Percentiles rank a stretch among this genome's conserved stretches.
phyloP scores from a whole-genome alignment of 2,888 invertebrate genomes.

The Odontocerum albicorne region DNA sequence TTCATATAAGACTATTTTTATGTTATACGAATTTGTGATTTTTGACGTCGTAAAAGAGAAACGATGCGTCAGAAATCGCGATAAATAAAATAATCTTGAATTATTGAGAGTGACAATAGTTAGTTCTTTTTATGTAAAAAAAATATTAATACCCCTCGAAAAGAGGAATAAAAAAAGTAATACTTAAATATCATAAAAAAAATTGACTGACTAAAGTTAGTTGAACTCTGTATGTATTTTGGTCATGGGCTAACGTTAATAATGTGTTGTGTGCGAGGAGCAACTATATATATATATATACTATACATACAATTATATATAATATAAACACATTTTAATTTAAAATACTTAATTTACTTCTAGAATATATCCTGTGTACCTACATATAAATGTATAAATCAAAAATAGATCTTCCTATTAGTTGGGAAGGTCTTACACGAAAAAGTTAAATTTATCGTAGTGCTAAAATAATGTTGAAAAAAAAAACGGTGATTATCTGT shows the following conservation, averaged over 20 bases:
- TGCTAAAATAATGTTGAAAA: slow-evolving; percentile 23
- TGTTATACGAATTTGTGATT: too few relatives aligned
- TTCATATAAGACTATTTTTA: too few relatives aligned
- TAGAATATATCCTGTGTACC: slow-evolving; percentile 34
- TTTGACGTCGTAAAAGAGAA: too few relatives aligned
- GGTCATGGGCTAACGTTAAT: slow-evolving; percentile 4
- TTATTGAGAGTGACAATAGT: background rate
- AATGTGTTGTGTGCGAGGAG: slow-evolving; percentile 5
- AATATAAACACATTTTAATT: slow-evolving; percentile 29
- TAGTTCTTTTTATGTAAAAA: background rate
- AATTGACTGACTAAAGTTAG: slow-evolving; percentile 17
- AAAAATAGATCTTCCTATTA: slow-evolving; percentile 17
- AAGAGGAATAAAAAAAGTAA: slow-evolving; percentile 11
- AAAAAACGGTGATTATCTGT: slow-evolving; percentile 20
- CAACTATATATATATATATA: slow-evolving; percentile 11
- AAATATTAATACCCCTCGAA: slow-evolving; percentile 8
- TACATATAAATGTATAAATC: slow-evolving; percentile 33
- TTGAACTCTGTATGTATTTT: slow-evolving; percentile 6
- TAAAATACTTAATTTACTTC: slow-evolving; percentile 35
- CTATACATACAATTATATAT: background rate
- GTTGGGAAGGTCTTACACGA: slow-evolving; percentile 14
- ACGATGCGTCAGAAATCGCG: background rate
- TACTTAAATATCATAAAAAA: slow-evolving; percentile 16
- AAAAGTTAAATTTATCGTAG: slow-evolving; percentile 24
- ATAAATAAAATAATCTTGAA: background rate